Evolutionary conservation across 1,140 invertebrate genomes (phyloP).

Genomic region (Ephestia elutella): DNA sequence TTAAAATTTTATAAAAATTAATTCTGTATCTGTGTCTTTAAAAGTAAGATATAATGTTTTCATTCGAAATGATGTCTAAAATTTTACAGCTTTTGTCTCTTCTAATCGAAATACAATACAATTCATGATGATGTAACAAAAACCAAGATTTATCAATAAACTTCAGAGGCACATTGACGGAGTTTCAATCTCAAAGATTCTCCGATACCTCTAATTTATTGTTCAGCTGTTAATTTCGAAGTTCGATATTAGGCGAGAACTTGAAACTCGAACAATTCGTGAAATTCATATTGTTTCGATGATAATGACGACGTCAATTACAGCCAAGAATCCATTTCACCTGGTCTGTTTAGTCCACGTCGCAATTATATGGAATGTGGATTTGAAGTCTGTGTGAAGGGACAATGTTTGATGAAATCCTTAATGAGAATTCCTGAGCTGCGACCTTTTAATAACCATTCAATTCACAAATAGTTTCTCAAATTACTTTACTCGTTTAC

Average conservation of each 20-base stretch:
- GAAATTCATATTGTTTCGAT: conserved; percentile 11
- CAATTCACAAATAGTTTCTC: too few species aligned
- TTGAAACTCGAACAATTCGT: conserved; percentile 8
- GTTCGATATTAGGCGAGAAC: conserved; percentile 10
- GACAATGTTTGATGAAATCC: neutral
- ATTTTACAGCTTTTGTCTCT: too few species aligned
- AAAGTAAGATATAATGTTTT: too few species aligned
- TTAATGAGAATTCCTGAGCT: neutral
- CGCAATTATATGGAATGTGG: neutral
- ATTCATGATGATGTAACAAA: too few species aligned
- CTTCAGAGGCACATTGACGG: neutral
- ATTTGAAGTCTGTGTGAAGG: neutral
- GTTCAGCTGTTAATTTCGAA: conserved; percentile 11
- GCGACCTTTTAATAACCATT: neutral
- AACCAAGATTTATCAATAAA: neutral
- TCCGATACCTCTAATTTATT: conserved; percentile 9
- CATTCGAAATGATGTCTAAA: too few species aligned
- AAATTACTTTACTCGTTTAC: too few species aligned
- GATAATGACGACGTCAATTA: conserved; percentile 10
- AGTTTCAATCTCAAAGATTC: neutral
- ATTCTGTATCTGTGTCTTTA: too few species aligned
- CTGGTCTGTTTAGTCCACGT: neutral
- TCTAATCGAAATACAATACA: too few species aligned
- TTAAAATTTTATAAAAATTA: too few species aligned
- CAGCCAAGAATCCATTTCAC: neutral